These are phyloP conservation scores for Dendrolimus kikuchii DNA, from an alignment of 1,140 invertebrate genomes.

Conservation along the genomic window DNA sequence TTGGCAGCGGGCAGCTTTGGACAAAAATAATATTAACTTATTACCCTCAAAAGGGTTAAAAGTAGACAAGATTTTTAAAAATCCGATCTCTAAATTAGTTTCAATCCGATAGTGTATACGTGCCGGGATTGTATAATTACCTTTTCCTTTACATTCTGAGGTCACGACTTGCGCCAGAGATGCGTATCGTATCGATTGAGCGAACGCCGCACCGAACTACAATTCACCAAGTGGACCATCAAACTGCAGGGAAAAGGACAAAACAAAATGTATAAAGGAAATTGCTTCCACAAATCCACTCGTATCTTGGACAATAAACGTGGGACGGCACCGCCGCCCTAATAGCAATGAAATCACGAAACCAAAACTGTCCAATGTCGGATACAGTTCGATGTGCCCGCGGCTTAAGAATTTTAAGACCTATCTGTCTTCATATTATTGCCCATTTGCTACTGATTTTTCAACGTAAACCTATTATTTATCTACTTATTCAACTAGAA, in stretches of 20 bases:
- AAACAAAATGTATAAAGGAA: constrained; percentile 73
- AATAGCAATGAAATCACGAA: constrained; percentile 71
- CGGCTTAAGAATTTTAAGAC: constrained; percentile 40
- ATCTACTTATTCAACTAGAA: too few species aligned
- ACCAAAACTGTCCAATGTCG: constrained; percentile 63
- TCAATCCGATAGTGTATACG: constrained; percentile 47
- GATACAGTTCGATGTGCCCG: constrained; percentile 45
- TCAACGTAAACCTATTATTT: background rate
- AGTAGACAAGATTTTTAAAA: constrained; percentile 34
- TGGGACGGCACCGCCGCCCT: constrained; percentile 57
- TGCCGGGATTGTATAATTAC: constrained; percentile 59
- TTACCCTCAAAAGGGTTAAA: too few species aligned
- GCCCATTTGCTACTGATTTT: background rate
- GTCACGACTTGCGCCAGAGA: constrained; percentile 36
- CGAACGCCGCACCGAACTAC: constrained; percentile 45
- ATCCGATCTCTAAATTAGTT: constrained; percentile 55
- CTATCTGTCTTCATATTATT: constrained; percentile 4
- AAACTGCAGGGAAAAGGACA: constrained; percentile 69
- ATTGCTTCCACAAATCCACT: constrained; percentile 72
- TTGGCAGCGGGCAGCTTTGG: too few species aligned
- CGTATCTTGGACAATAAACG: constrained; percentile 71
- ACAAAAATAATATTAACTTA: too few species aligned
- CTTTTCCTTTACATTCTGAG: constrained; percentile 31
- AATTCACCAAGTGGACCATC: constrained; percentile 64
- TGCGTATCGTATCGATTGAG: constrained; percentile 53